Base-by-base conservation (phyloP, 1,140 invertebrate species). In the Halesus radiatus region DNA sequence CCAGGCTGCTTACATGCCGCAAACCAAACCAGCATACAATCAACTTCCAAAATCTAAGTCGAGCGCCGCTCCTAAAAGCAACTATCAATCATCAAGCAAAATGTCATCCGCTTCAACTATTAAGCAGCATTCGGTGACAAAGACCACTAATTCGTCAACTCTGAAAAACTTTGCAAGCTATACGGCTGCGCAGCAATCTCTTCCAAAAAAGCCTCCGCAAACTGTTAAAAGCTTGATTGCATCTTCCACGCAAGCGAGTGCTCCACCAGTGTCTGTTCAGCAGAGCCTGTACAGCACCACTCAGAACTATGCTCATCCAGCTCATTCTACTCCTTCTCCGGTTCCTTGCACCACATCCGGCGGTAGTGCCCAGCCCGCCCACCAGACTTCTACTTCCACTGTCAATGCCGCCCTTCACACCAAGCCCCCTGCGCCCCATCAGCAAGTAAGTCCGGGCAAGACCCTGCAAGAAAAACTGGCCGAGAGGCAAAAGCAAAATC, bases 381-480 rank as follows among this genome's bases (percentile, higher is more conserved):
- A 89, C 72, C 85, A 88, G 82, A 85, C 87, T 1, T 84, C 78
- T n/a, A 77, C 87, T 3, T 85, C 86, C 0, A 85, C 84, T 7
- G 82, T 86, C 0, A 86, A 80, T 62, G 54, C 86, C 0, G 81
- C 85, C 0, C 84, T 87, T 8, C 87, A 88, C 56, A 72, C 87
- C 0, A 89, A 90, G 80, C 87, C 88, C 3, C 86, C 87, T 0
- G 68, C 85, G 80, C 85, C 88, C 0, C 87, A 88, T 66, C 87
- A 88, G 79, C 87, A 88, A 82, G 84, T 86, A 8, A 91, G 90
- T 83, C 89, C 91, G 0, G 89, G 89, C 16, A 92, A 92, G 86
- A 92, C 92, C 2, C 82, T 92, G 54, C 92, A 92, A 79, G 91
- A 92, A 84, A 92, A 92, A 86, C 84, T 92, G 58, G 91, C 91